Percentiles rank a stretch among this genome's conserved stretches.
These are phyloP conservation scores for Notodonta dromedarius DNA, from an alignment of 2,888 invertebrate species.

Conservation along the genomic window DNA sequence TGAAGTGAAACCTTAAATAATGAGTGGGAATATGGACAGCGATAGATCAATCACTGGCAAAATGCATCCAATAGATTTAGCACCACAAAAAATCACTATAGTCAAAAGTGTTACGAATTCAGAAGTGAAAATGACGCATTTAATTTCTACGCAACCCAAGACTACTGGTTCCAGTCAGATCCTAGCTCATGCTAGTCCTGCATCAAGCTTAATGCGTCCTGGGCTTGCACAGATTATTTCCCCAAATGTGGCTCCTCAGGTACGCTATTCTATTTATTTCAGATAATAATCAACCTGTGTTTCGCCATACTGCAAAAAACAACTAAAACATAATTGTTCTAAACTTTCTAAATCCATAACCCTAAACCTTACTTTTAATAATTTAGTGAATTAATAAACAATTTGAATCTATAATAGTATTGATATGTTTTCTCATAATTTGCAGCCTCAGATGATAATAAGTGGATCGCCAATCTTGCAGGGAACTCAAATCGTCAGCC, in stretches of 20 bases:
- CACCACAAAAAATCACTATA: conserved; percentile 80
- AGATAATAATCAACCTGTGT: too few species aligned
- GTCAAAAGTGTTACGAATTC: conserved; percentile 75
- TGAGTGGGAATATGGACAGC: conserved; percentile 76
- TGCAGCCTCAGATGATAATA: conserved; percentile 77
- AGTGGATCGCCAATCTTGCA: conserved; percentile 73
- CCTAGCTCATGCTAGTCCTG: conserved; percentile 67
- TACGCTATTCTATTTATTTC: conserved; percentile 35
- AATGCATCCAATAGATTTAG: conserved; percentile 83
- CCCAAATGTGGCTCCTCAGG: conserved; percentile 75
- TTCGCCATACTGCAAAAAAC: too few species aligned
- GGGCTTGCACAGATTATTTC: conserved; percentile 74
- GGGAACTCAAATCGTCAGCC: conserved; percentile 75
- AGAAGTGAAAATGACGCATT: conserved; percentile 79
- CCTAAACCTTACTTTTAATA: neutral
- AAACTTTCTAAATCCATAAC: too few species aligned
- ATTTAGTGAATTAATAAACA: neutral
- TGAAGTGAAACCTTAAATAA: too few species aligned
- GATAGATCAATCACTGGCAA: conserved; percentile 84
- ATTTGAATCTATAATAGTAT: too few species aligned
- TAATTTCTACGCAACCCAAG: conserved; percentile 71
- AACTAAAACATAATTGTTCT: too few species aligned
- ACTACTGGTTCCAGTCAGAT: conserved; percentile 67
- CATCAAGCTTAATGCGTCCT: conserved; percentile 73
- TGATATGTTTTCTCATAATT: conserved; percentile 18